A percentile compares a stretch with the other conserved stretches of the same genome.
These are phyloP conservation scores for Emesis russula DNA, from an alignment of 2,888 invertebrate genomes.

Conservation along the genomic window DNA sequence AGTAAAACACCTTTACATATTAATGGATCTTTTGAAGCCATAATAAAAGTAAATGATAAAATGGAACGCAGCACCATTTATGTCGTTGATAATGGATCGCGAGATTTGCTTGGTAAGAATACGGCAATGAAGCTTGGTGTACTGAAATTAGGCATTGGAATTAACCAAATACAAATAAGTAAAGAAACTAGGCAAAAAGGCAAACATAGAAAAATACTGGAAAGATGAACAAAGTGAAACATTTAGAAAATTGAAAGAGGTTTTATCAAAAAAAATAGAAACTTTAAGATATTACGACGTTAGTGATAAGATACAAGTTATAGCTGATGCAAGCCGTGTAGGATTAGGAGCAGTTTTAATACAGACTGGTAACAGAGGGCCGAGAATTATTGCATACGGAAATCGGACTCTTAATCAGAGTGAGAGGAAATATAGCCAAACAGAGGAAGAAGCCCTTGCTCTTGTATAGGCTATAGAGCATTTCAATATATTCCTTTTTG, in stretches of 20 bases:
- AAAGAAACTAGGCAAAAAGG: constrained; percentile 37
- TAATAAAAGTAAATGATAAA: too few relatives aligned
- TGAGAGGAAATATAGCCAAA: constrained; percentile 82
- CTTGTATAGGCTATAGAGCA: constrained; percentile 60
- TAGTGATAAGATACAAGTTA: constrained; percentile 41
- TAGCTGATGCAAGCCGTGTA: constrained; percentile 58
- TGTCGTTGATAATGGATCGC: too few relatives aligned
- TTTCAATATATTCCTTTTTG: constrained; percentile 84
- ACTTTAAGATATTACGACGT: constrained; percentile 40
- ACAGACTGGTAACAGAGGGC: constrained; percentile 57
- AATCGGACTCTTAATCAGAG: constrained; percentile 57
- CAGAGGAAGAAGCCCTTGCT: constrained; percentile 85
- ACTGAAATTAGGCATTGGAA: too few relatives aligned
- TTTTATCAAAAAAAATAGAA: constrained; percentile 13
- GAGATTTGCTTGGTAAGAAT: too few relatives aligned
- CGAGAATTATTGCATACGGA: constrained; percentile 83
- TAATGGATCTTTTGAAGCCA: too few relatives aligned
- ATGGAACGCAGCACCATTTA: too few relatives aligned
- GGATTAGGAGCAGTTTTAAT: constrained; percentile 52
- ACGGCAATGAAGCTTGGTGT: too few relatives aligned
- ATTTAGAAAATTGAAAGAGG: constrained; percentile 27
- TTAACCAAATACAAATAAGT: too few relatives aligned
- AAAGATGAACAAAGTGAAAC: constrained; percentile 43
- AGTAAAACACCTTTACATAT: too few relatives aligned
- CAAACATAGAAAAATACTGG: constrained; percentile 68